Base-by-base conservation (phyloP, 2,797 vertebrate species). In the Pipistrellus nathusii region DNA sequence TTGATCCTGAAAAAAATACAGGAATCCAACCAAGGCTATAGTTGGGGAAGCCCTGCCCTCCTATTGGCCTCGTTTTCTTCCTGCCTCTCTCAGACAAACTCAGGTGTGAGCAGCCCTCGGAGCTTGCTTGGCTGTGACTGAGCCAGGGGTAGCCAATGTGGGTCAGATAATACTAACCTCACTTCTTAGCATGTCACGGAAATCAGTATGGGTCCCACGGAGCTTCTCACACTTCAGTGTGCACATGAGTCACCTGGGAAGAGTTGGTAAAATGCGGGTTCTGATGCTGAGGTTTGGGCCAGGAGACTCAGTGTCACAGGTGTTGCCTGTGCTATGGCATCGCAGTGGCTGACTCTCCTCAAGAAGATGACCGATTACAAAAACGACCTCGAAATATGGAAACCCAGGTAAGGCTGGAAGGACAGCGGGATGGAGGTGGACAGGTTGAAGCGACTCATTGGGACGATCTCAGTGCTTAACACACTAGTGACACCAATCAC, bases 1-100 rank as follows among this genome's bases (percentile, higher is more conserved):
- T 41, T 73, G 62, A 96, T 86, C 48, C 80, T 55, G 81, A 86
- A 91, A 92, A 89, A 80, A 75, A 38, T 8, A 62, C 6, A 89
- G 44, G 32, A 41, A 95, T 25, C 25, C 46, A 30, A 62, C 59
- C 59, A 30, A 46, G 25, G 27, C 14, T 88, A 30, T 59, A 35
- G n/a, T 78, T 59, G 30, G 35, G 57, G 53, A 46, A 88, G 53
- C 14, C 30, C 20, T 68, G 5, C 12, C n/a, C 75, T 88, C 30
- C 11, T 8, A 44, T n/a, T 14, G 76, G 12, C 21, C 20, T 21
- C 32, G 18, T 32, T 93, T 83, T 72, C 30, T 91, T 57, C 25
- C n/a, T 71, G 1, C 30, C n/a, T 72, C 5, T 68, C 48, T 51
- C 25, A 69, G 62, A 55, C 15, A 32, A 12, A 46, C 25, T 53